Conservation (phyloP, 1,140 invertebrate genomes). For the Anthonomus grandis region DNA sequence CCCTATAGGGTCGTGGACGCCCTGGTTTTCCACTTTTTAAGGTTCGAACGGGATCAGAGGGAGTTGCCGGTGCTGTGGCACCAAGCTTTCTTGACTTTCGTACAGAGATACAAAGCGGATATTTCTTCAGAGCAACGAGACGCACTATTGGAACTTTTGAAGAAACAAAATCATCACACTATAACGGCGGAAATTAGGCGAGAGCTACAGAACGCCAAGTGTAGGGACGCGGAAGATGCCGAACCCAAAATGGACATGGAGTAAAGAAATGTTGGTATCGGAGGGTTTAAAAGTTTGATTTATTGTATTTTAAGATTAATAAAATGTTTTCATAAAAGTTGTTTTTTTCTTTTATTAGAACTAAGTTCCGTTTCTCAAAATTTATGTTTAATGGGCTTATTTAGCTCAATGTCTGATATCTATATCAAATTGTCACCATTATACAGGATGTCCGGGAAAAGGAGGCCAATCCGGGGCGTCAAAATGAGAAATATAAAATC, state of each 20-base stretch:
- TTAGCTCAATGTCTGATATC: too few species aligned
- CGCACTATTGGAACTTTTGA: conserved; percentile 73
- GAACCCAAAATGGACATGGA: conserved; percentile 41
- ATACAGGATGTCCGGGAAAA: too few species aligned
- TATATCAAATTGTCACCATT: too few species aligned
- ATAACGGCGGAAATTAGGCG: conserved; percentile 83
- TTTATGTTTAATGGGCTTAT: too few species aligned
- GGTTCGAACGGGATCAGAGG: conserved; percentile 79
- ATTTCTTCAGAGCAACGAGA: conserved; percentile 91
- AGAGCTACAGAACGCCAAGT: conserved; percentile 78
- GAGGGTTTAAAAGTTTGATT: not conserved
- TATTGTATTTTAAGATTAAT: not conserved
- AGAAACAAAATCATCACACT: conserved; percentile 71
- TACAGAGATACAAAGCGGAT: conserved; percentile 93
- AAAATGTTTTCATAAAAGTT: not conserved
- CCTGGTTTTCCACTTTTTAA: conserved; percentile 92
- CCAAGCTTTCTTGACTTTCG: conserved; percentile 90
- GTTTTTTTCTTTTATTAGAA: too few species aligned
- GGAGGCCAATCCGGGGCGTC: too few species aligned
- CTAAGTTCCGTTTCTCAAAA: too few species aligned
- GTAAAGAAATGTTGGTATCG: too few species aligned
- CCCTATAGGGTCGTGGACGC: conserved; percentile 95
- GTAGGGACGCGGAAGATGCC: conserved; percentile 68
- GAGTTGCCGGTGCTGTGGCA: conserved; percentile 96
- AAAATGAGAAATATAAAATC: too few species aligned